Conservation (phyloP, 2,888 invertebrate genomes). For the Petrolisthes cinctipes region DNA sequence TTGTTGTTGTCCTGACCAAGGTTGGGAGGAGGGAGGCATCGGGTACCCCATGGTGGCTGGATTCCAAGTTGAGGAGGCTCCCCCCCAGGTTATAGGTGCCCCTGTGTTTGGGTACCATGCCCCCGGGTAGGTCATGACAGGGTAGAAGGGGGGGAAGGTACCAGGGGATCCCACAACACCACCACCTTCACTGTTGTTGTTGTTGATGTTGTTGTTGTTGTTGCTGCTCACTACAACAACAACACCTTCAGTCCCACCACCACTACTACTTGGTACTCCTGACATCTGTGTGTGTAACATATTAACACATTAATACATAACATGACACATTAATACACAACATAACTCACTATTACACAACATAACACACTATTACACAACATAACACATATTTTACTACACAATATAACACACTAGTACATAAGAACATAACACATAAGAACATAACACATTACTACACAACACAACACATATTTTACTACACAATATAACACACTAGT, state of each 20-base stretch:
- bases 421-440: too few relatives aligned
- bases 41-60: conserved; percentile 45
- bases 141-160: conserved; percentile 4
- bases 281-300: conserved; percentile 7
- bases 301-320: too few relatives aligned
- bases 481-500: too few relatives aligned
- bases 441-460: too few relatives aligned
- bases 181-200: neutral
- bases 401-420: too few relatives aligned
- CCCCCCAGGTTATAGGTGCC: conserved; percentile 12
- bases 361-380: too few relatives aligned
- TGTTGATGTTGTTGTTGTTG: neutral
- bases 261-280: neutral
- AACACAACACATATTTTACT: too few relatives aligned
- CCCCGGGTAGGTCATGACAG: conserved; percentile 50
- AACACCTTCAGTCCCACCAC: neutral
- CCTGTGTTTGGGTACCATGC: conserved; percentile 38
- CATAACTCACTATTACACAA: too few relatives aligned
- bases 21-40: conserved; percentile 21
- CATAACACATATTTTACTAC: too few relatives aligned
- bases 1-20: too few relatives aligned
- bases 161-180: neutral
- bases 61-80: too few relatives aligned
- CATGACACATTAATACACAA: too few relatives aligned
- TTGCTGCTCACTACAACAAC: neutral